Evolutionary conservation across 2,797 vertebrate species (phyloP).

Genomic region (Lutjanus argentimaculatus): DNA sequence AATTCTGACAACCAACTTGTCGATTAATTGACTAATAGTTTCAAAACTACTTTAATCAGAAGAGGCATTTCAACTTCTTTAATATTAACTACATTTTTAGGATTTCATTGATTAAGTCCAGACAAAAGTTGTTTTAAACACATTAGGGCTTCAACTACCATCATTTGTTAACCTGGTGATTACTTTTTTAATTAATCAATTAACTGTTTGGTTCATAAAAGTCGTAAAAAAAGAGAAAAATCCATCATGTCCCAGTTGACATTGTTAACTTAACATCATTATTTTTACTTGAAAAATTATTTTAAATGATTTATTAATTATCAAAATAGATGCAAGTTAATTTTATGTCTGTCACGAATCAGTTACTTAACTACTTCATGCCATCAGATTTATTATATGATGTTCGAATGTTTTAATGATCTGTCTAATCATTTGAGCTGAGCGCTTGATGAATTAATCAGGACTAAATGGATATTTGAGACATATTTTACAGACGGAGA

Average conservation of each 20-base stretch:
- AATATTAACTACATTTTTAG: background rate
- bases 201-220: background rate
- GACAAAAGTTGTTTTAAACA: background rate
- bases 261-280: background rate
- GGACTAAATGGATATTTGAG: conserved; percentile 5
- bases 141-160: background rate
- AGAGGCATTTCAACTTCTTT: background rate
- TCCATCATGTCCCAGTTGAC: background rate
- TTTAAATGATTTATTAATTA: background rate
- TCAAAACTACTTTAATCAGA: conserved; percentile 1
- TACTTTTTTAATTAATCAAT: background rate
- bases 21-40: background rate
- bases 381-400: background rate
- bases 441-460: conserved; percentile 9
- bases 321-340: background rate
- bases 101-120: background rate
- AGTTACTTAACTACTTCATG: background rate
- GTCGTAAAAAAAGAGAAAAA: background rate
- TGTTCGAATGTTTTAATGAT: conserved; percentile 2
- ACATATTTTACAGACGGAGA: background rate
- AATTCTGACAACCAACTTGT: background rate
- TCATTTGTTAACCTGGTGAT: background rate
- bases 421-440: background rate
- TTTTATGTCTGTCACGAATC: background rate
- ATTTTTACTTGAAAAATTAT: background rate